Conservation (phyloP, 2,113 vertebrate genomes). For the Oreocharis arfaki region DNA sequence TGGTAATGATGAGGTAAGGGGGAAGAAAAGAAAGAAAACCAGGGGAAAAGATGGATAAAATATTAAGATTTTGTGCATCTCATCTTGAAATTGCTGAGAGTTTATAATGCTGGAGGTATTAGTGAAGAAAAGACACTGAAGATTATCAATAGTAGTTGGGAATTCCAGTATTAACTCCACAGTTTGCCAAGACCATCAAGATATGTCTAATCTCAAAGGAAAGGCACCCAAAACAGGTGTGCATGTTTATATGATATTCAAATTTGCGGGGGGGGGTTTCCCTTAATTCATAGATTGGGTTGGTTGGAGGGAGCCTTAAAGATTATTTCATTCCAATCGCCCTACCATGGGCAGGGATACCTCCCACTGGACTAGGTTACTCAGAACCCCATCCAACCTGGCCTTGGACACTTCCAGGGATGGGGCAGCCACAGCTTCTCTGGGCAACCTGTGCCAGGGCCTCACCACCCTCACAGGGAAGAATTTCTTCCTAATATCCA, state of each 20-base stretch:
- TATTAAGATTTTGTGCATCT: neutral
- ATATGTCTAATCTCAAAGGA: neutral
- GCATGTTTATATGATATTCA: neutral
- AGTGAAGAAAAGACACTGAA: neutral
- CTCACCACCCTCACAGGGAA: neutral
- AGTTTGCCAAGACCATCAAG: neutral
- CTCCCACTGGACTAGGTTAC: fast-evolving
- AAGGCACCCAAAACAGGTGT: neutral
- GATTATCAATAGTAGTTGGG: fast-evolving
- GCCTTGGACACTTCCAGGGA: neutral
- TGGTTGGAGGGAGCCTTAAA: too few species aligned
- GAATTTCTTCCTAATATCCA: neutral
- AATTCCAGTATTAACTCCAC: neutral
- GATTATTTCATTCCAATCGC: neutral
- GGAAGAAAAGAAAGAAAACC: neutral
- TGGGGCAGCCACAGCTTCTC: neutral
- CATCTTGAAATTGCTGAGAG: neutral
- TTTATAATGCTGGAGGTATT: neutral
- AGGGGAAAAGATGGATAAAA: neutral
- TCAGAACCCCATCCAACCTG: fast-evolving
- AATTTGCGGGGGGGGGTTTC: neutral
- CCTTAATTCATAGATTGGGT: neutral
- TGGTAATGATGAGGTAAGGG: neutral
- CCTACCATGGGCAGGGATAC: neutral
- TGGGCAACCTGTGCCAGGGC: neutral